Percentiles rank a stretch among this genome's conserved stretches.
Evolutionary conservation across 2,797 vertebrate genomes (phyloP).

Genomic region (Syndactyla subalaris): DNA sequence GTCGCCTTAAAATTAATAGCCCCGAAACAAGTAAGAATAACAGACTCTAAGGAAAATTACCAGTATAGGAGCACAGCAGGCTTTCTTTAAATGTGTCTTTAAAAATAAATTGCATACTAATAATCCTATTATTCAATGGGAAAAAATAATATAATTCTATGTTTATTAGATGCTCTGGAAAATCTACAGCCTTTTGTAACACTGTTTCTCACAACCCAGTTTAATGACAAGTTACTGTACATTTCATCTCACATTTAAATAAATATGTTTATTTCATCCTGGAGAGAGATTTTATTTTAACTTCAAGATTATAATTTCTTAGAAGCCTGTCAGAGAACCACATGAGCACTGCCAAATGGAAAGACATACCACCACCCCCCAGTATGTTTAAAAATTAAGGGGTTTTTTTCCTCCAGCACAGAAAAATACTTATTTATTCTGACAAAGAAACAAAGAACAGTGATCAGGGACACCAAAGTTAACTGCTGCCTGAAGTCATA

Average conservation of each 20-base stretch:
- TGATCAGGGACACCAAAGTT: neutral
- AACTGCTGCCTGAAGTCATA: constrained; percentile 66
- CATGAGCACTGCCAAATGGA: neutral
- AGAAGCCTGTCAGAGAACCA: neutral
- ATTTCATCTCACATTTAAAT: constrained; percentile 18
- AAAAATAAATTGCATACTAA: constrained; percentile 24
- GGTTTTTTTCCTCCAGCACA: neutral
- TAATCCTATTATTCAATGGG: constrained; percentile 41
- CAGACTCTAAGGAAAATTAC: constrained; percentile 3
- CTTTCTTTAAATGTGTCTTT: constrained; percentile 1
- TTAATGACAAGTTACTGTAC: constrained; percentile 1
- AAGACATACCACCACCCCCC: neutral
- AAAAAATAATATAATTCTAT: neutral
- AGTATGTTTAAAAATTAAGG: neutral
- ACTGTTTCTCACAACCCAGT: neutral
- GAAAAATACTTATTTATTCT: constrained; percentile 35
- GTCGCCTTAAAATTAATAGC: constrained; percentile 20
- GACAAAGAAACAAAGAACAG: constrained; percentile 5
- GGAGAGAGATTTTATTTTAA: constrained; percentile 17
- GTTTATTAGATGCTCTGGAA: neutral
- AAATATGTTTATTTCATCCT: constrained; percentile 33
- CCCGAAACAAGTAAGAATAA: constrained; percentile 28
- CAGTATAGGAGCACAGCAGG: neutral
- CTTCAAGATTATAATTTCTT: neutral
- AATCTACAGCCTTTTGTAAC: neutral